Evolutionary conservation across 2,113 vertebrate species (phyloP).

Genomic region (Mus pahari): DNA sequence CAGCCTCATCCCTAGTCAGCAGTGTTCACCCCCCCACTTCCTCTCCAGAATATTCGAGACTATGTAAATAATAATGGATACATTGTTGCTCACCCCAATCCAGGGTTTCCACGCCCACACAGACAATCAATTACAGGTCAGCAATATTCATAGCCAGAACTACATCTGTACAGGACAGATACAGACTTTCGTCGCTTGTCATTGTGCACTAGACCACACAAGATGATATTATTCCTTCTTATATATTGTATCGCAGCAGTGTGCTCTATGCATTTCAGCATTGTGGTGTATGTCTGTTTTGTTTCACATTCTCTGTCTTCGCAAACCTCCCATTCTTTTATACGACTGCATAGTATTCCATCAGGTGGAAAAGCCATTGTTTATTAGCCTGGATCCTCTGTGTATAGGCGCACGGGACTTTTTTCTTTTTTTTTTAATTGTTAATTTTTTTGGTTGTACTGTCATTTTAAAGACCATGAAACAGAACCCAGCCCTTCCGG

Average conservation of each 20-base stretch:
- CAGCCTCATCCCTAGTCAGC: background rate
- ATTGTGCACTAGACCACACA: background rate
- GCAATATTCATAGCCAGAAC: background rate
- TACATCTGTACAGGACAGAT: background rate
- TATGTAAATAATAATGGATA: background rate
- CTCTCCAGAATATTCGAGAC: background rate
- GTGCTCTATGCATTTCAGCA: background rate
- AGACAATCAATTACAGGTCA: background rate
- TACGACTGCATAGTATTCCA: conserved; percentile 66
- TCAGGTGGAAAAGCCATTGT: accelerated
- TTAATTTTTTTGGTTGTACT: background rate
- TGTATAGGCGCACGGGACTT: accelerated
- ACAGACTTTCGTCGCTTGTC: background rate
- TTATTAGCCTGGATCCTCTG: background rate
- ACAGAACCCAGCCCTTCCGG: background rate
- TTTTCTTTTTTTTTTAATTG: background rate
- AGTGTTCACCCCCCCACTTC: background rate
- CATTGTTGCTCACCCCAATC: background rate
- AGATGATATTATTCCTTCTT: background rate
- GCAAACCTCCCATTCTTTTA: conserved; percentile 24
- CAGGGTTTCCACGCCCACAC: background rate
- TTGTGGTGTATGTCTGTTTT: background rate
- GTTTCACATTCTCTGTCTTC: background rate
- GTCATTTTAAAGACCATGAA: background rate
- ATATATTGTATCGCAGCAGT: background rate